Evolutionary conservation across 2,797 vertebrate genomes (phyloP), one percentile per base, ranked within the genome.

Genomic region (Anguilla pacifica): DNA sequence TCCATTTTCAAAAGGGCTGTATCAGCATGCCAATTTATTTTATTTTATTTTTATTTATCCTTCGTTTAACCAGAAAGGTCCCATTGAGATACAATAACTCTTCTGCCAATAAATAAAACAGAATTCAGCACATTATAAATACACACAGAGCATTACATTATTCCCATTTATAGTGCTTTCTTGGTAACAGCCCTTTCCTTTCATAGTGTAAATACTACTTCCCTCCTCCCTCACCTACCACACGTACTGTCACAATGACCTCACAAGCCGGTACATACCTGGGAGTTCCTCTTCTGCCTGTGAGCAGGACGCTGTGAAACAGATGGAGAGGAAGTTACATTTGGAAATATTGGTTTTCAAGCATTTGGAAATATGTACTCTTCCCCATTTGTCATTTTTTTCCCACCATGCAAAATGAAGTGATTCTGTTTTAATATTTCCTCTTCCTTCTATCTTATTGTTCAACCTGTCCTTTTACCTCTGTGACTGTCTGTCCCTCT

Each of bases 401-500:
- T 81, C 43, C 43, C 10, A 77, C 35, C 5, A 6, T 46, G 35
- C 7, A 46, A 43, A 39, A 79, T 9, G 1, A 46, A 81, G 77
- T 22, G 77, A 1, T 6, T 43, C 77, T 81, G 15, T 81, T 31
- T 74, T 17, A 31, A 74, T 17, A 74, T 89, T 17, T 86, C 55
- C 57, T 10, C 81, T 49, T 17, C 39, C 31, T 74, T 1, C 25
- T 2, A 3, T 67, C 11, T 22, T 39, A 22, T 43, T 19, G 0
- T 89, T 85, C 85, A 86, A 53, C 88, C 55, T 6, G 7, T 46
- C 31, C 25, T 46, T 6, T 22, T 49, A 28, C 6, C 17, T 82
- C 9, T 57, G 72, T 49, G 13, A 61, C 64, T 74, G 57, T 74
- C 84, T 61, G 57, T 70, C 61, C 22, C 57, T 86, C 51, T 85